Evolutionary conservation across 1,140 invertebrate species (phyloP), one percentile per base, ranked within the genome.

Genomic region (Drosophila funebris): DNA sequence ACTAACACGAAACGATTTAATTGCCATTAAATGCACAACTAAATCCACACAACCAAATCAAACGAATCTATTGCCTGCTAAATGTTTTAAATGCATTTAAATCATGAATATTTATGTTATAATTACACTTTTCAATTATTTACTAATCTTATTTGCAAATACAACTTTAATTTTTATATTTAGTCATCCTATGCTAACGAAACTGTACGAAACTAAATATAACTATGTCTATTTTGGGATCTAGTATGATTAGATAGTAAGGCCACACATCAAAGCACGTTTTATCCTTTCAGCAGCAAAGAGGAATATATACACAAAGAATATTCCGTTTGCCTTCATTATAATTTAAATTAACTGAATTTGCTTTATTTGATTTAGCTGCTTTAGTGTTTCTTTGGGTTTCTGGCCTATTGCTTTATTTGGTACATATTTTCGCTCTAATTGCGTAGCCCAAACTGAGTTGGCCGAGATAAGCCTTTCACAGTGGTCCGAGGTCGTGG

Each of bases 301-400:
- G 43, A 36, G 37, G 14, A 11, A 66, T 53, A 29, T 56, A 11
- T 46, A 22, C 29, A 66, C 52, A 66, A 57, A 66, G 63, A 24
- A 33, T 57, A 3, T 14, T 33, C 52, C 14, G 22, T 6, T n/a
- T 44, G 36, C 22, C 63, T 36, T 66, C 63, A 85, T 85, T 87
- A 88, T 75, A 85, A 87, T 87, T 87, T 88, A 85, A 85, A 85
- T 85, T 87, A 88, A 85, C 78, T 82, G 78, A 78, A 85, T 82
- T 82, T 61, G 63, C 78, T 82, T 82, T 85, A 85, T 85, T 82
- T 87, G 74, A 85, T 87, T 87, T 78, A 46, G 56, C 78, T 75
- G 74, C 74, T 69, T 83, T 76, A 80, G 72, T 75, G 63, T 68
- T 80, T 57, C 58, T 31, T 67, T 64, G 57, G 60, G 64, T 78